These are phyloP conservation scores for Engraulis encrasicolus DNA, from an alignment of 2,113 vertebrate genomes.

Conservation along the genomic window DNA sequence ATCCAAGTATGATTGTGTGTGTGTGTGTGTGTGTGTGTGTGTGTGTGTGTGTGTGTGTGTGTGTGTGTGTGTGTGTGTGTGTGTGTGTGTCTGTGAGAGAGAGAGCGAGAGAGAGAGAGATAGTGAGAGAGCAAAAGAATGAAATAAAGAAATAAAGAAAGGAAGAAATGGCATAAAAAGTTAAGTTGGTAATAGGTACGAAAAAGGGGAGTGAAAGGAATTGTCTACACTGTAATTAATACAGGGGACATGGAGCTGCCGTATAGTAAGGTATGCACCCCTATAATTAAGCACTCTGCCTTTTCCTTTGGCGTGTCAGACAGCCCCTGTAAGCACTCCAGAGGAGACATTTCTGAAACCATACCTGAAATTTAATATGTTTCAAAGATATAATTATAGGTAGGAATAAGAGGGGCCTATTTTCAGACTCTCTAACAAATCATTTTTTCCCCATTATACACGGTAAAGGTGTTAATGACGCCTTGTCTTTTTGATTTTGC, in stretches of 20 bases:
- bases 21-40: too few species aligned
- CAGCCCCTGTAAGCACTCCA: conserved; percentile 69
- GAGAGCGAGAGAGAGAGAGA: not conserved
- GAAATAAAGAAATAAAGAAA: not conserved
- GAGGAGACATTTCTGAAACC: conserved; percentile 66
- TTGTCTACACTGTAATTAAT: conserved; percentile 66
- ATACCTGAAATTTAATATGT: conserved; percentile 75
- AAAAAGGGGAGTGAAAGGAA: conserved; percentile 56
- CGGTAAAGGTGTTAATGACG: conserved; percentile 79
- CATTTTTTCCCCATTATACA: conserved; percentile 74
- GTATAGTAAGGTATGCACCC: conserved; percentile 67
- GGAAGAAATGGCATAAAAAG: conserved; percentile 63
- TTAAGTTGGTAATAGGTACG: conserved; percentile 67
- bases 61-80: too few species aligned
- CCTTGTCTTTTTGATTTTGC: conserved; percentile 75
- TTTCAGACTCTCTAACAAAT: conserved; percentile 77
- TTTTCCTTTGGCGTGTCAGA: conserved; percentile 61
- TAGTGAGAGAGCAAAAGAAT: not conserved
- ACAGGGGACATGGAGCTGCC: conserved; percentile 59
- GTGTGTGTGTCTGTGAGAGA: not conserved
- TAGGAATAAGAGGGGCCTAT: conserved; percentile 71
- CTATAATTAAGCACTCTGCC: conserved; percentile 70
- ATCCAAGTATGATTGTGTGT: too few species aligned
- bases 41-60: too few species aligned
- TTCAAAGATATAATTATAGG: conserved; percentile 77